Base-by-base conservation (phyloP, 2,113 vertebrate species). In the Dromiciops gliroides region DNA sequence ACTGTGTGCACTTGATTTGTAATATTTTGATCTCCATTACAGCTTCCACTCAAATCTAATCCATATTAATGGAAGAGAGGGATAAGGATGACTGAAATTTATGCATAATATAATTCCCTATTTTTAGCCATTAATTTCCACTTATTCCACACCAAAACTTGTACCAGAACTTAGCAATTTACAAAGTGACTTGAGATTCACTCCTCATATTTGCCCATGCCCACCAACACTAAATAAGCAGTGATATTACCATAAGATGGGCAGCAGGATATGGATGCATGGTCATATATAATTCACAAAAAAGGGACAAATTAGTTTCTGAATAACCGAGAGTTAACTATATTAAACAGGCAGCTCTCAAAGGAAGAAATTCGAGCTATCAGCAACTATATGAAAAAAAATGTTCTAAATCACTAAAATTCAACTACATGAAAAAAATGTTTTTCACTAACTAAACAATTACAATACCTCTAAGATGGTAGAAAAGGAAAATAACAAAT, bases 181-280 rank as follows among this genome's bases (percentile, higher is more conserved):
- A 96, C 9, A 97, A 48, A 96, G 31, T 92, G 31, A 97, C 89
- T 89, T 94, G 94, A 94, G 53, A 94, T 93, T 94, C 11, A 95
- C 7, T 92, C 0, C 0, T 26, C 60, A 95, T 83, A 19, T n/a
- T 75, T 75, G 12, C 37, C 37, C 14, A 75, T n/a, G 37, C 1
- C 37, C 37, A n/a, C 14, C 5, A 75, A 75, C 50, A 96, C 37
- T 90, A 75, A 95, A 96, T 44, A 95, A 88, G 22, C 44, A 96
- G 67, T 93, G 16, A 96, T 93, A 89, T 91, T 93, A 94, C 23
- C 9, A 93, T 53, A 90, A 88, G 19, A 89, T 91, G 90, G 88
- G 26, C 88, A 97, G 44, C 50, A 89, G 22, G 26, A 22, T 90
- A 94, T 31, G 93, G 53, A 93, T 94, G n/a, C 88, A 91, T 91